A percentile compares a stretch with the other conserved stretches of the same genome.
Evolutionary conservation across 2,888 invertebrate species (phyloP).

Genomic region (Caenorhabditis imperialis): DNA sequence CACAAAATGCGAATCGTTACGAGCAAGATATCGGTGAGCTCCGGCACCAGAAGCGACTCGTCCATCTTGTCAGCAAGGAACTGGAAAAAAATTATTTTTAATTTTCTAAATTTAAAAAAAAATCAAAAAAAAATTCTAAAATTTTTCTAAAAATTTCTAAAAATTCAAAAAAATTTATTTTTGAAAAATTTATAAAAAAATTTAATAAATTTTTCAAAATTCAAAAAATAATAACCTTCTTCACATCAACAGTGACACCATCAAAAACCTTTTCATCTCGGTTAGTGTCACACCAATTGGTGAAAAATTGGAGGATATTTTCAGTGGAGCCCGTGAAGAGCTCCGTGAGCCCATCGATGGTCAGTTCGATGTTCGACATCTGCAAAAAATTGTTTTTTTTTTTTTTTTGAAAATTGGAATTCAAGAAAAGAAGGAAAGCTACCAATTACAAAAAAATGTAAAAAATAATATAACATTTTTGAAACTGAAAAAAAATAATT

Average conservation of each 20-base stretch:
- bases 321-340: too few relatives aligned
- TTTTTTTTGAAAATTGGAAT: not conserved
- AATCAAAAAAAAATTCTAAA: constrained; percentile 8
- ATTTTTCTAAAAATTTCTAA: too few relatives aligned
- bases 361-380: not conserved
- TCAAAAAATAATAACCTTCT: too few relatives aligned
- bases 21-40: constrained; percentile 19
- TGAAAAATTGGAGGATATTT: too few relatives aligned
- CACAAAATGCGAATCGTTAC: constrained; percentile 40
- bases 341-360: too few relatives aligned
- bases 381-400: not conserved
- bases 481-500: not conserved
- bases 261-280: too few relatives aligned
- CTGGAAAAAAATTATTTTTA: constrained; percentile 2
- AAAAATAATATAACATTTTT: constrained; percentile 3
- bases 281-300: too few relatives aligned
- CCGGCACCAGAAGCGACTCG: not conserved
- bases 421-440: not conserved
- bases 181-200: too few relatives aligned
- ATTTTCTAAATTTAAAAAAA: not conserved
- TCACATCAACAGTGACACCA: too few relatives aligned
- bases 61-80: constrained; percentile 2
- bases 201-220: too few relatives aligned
- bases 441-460: not conserved
- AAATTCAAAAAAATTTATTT: too few relatives aligned